Conservation (phyloP, 2,797 vertebrate genomes). For the Dipus sagitta region DNA sequence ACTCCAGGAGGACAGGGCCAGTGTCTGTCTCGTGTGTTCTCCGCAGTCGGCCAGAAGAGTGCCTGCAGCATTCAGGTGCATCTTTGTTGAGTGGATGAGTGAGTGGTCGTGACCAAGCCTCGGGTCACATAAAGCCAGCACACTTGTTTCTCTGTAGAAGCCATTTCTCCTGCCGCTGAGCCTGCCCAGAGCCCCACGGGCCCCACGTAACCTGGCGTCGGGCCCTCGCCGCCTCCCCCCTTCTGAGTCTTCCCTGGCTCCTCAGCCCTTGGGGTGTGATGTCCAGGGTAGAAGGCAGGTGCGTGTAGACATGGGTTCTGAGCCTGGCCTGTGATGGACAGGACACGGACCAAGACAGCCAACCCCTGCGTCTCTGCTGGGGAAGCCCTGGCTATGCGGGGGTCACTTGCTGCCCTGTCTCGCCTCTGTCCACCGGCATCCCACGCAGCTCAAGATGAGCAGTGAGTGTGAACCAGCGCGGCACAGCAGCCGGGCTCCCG, state of each 20-base stretch:
- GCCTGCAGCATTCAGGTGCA: accelerated
- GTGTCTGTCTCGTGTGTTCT: background rate
- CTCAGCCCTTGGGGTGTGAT: background rate
- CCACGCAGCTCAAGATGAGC: background rate
- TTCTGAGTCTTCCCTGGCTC: background rate
- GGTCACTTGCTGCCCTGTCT: accelerated
- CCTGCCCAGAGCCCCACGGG: background rate
- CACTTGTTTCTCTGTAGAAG: background rate
- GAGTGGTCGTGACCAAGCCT: background rate
- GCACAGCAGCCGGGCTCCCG: background rate
- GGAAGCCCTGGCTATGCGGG: background rate
- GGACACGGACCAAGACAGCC: background rate
- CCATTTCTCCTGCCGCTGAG: background rate
- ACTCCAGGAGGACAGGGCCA: background rate
- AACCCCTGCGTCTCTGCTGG: background rate
- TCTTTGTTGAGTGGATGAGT: background rate
- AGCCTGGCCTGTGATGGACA: background rate
- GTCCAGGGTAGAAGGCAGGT: background rate
- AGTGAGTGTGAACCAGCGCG: background rate
- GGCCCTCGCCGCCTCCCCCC: background rate
- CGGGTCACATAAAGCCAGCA: background rate
- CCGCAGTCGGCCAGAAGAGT: background rate
- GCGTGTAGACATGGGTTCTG: accelerated
- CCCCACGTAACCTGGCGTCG: background rate
- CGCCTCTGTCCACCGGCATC: background rate